Evolutionary conservation across 1,140 invertebrate genomes (phyloP), one percentile per base, ranked within the genome.

Genomic region (Oreohelix idahoensis): DNA sequence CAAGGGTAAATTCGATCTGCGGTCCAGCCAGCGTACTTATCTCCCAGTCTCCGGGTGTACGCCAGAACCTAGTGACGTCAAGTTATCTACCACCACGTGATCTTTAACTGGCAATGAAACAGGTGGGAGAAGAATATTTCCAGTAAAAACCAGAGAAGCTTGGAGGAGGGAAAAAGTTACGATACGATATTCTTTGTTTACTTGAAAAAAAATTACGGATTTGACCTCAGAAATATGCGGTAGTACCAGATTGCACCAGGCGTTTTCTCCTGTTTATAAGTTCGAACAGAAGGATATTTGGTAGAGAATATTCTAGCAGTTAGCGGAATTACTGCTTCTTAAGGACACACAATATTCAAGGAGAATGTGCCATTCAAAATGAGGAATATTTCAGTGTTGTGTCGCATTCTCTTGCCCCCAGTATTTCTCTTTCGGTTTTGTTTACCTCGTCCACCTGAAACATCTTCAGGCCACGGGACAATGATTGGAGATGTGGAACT

Each of bases 61-160:
- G 63, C 29, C 63, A 66, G 63, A 66, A 32, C 63, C 29, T 2
- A 4, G 26, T 66, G 63, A 66, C 29, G n/a, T 66, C 63, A 32
- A 13, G 63, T 32, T 66, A 66, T 66, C 63, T 32, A 66, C n/a
- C 1, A 17, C 29, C 63, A 66, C n/a, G 63, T 66, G 63, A 29
- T 35, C n/a, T 66, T 11, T 8, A 66, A 66, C 63, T 66, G n/a
- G 63, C 29, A 66, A 17, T 8, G 17, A 32, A 66, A 66, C 63
- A 66, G 63, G 63, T 66, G 63, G 63, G 29, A 66, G 29, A 66
- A 66, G 20, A 66, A 66, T 66, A 66, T 32, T 66, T 66, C 29
- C n/a, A 15, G 11, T 66, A 8, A 32, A 32, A 66, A 58, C 10
- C 23, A n/a, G 20, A 58, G 23, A 58, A 58, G 4, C 15, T 23